phyloP scores from a whole-genome alignment of 2,888 invertebrate species.

The Drosophila helvetica region DNA sequence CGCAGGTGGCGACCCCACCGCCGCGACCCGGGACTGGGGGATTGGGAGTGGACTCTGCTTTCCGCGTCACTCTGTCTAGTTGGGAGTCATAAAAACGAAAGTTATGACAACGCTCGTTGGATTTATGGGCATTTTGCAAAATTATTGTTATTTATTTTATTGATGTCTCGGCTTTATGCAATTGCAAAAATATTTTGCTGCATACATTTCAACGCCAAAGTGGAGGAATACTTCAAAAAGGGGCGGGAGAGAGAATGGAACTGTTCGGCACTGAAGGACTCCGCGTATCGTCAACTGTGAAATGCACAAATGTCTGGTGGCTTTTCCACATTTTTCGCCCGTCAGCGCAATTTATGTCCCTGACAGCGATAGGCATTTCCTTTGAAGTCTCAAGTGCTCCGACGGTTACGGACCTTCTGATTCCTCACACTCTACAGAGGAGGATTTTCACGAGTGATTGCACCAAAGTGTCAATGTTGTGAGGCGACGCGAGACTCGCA shows the following conservation, averaged over 20 bases:
- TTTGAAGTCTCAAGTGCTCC: constrained; percentile 78
- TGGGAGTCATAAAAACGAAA: constrained; percentile 82
- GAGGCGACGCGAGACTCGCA: constrained; percentile 34
- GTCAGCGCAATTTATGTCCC: constrained; percentile 82
- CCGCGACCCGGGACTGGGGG: constrained; percentile 10
- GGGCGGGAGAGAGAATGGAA: neutral
- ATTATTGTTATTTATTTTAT: constrained; percentile 80
- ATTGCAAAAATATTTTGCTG: constrained; percentile 72
- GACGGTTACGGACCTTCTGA: neutral
- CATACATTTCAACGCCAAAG: constrained; percentile 66
- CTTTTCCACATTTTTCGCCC: constrained; percentile 67
- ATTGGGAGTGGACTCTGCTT: neutral
- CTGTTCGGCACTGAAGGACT: constrained; percentile 5
- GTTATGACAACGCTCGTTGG: constrained; percentile 80
- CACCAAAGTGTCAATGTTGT: constrained; percentile 46
- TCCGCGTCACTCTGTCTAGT: constrained; percentile 72
- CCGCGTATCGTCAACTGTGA: constrained; percentile 38
- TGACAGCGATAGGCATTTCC: constrained; percentile 83
- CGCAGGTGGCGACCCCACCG: constrained; percentile 55
- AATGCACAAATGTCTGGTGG: constrained; percentile 54
- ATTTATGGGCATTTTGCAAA: constrained; percentile 81
- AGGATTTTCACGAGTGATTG: constrained; percentile 69
- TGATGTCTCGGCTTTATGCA: constrained; percentile 72
- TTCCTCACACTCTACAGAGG: neutral
- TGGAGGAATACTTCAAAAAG: constrained; percentile 21